Base-by-base conservation (phyloP, 2,113 vertebrate genomes). In the Plecturocebus donacophilus region DNA sequence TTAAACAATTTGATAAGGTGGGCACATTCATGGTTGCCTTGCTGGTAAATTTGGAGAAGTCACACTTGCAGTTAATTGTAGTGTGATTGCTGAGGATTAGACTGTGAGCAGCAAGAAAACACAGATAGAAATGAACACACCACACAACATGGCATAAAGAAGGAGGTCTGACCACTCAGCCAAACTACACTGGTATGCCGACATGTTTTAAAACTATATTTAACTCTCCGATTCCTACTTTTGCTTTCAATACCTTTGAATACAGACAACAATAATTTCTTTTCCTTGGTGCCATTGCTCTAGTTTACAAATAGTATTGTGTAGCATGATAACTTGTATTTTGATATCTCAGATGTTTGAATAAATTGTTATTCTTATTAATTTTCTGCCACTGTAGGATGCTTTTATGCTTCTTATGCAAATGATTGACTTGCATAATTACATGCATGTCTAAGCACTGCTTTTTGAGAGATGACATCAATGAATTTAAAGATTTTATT, bases 381-480 rank as follows among this genome's bases (percentile, higher is more conserved):
- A 96, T 95, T 91, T 94, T 96, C 75, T 88, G 49, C 58, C 75
- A 95, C 40, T 75, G 32, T 8, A 84, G 86, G n/a, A 61, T 45
- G 66, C 85, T 96, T 95, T 96, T 88, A 42, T 95, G 52, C 8
- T 73, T 92, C 45, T 92, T 38, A 14, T 91, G 25, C 86, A 96
- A 76, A 92, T 98, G 95, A 95, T 38, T 97, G 95, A 93, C 86
- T 84, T 97, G 14, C 3, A 38, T 95, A 97, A 95, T 96, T 89
- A 64, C 27, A 91, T 87, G 38, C 52, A n/a, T 75, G 77, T 75
- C 82, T 76, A 96, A 98, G 81, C 66, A 45, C 79, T 97, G 47
- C 38, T 79, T 96, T 94, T 89, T 52, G 35, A 97, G 52, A 94
- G 42, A 91, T 91, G 91, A 80, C 79, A 95, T 81, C 68, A 97